phyloP scores from a whole-genome alignment of 2,797 vertebrate genomes.

The Falco naumanni region DNA sequence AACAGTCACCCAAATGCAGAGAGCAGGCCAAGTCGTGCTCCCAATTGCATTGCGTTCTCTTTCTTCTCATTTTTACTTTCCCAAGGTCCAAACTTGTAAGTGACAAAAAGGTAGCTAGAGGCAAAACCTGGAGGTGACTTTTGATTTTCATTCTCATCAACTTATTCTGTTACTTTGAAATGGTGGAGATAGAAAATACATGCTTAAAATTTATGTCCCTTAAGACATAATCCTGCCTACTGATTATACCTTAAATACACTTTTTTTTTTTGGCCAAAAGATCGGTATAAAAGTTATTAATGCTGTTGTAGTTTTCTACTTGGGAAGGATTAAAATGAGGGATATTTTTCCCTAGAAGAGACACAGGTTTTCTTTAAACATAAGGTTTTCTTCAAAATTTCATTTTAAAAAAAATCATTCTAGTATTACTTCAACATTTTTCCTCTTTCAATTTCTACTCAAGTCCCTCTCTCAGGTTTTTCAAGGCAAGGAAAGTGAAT shows the following conservation, averaged over 20 bases:
- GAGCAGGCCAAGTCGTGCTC: background rate
- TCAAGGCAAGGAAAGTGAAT: background rate
- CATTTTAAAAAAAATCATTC: background rate
- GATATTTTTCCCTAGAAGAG: background rate
- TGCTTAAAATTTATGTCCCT: background rate
- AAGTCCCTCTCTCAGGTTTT: background rate
- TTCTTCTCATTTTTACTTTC: background rate
- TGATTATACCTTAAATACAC: background rate
- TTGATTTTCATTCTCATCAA: background rate
- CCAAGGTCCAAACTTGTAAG: background rate
- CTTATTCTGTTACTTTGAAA: background rate
- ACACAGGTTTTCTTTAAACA: background rate
- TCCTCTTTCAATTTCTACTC: background rate
- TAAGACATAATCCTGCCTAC: background rate
- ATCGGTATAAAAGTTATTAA: conserved; percentile 12
- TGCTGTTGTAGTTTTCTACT: conserved; percentile 23
- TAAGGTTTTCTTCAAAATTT: background rate
- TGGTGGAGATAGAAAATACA: background rate
- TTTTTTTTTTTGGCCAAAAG: background rate
- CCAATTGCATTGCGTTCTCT: background rate
- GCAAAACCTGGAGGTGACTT: background rate
- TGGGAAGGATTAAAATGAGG: conserved; percentile 11
- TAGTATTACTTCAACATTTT: background rate
- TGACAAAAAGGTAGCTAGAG: background rate
- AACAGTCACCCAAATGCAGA: background rate